phyloP scores from a whole-genome alignment of 2,797 vertebrate species.

The Arnoldichthys spilopterus region DNA sequence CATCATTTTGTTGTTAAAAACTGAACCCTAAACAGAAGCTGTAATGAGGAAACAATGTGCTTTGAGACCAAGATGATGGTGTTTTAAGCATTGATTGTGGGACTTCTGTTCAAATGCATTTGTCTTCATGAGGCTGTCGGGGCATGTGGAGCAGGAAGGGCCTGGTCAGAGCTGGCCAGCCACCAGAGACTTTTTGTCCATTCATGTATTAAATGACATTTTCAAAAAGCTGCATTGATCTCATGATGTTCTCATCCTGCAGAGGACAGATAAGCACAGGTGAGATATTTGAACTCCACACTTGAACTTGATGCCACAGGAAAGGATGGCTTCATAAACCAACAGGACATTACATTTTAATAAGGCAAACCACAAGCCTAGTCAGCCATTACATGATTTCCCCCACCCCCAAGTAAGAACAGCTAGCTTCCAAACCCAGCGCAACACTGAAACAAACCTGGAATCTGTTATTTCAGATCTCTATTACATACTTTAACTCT shows the following conservation, averaged over 20 bases:
- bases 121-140: constrained; percentile 18
- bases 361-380: not conserved
- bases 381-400: not conserved
- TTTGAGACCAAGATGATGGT: constrained; percentile 8
- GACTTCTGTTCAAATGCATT: constrained; percentile 4
- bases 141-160: constrained; percentile 45
- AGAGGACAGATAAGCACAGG: constrained; percentile 54
- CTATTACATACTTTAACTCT: not conserved
- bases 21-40: not conserved
- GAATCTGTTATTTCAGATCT: not conserved
- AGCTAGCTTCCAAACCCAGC: not conserved
- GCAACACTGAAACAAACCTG: not conserved
- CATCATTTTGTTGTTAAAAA: not conserved
- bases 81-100: constrained; percentile 7
- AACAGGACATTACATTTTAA: constrained; percentile 14
- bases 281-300: constrained; percentile 12
- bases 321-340: constrained; percentile 7
- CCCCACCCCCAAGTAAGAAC: not conserved
- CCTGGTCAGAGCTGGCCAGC: constrained; percentile 33
- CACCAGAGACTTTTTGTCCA: constrained; percentile 48
- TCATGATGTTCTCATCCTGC: constrained; percentile 99
- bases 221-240: constrained; percentile 99
- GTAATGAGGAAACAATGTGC: constrained; percentile 12
- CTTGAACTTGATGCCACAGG: constrained; percentile 13
- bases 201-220: constrained; percentile 91